Percentiles rank a stretch among this genome's conserved stretches.
These are phyloP conservation scores for Ophion obscuratus DNA, from an alignment of 2,888 invertebrate species.

Conservation along the genomic window DNA sequence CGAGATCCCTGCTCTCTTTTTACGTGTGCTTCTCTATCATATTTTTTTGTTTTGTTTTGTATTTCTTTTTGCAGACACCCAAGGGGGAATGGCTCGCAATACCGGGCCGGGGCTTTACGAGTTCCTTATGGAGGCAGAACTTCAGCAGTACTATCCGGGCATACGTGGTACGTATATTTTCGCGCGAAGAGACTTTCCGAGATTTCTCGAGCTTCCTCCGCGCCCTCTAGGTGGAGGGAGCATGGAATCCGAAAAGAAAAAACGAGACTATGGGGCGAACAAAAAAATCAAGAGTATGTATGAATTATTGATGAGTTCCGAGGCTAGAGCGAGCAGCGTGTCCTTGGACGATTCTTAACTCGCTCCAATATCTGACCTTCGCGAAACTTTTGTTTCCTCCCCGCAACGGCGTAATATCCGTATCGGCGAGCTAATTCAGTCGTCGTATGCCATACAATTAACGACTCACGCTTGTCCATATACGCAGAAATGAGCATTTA, in stretches of 20 bases:
- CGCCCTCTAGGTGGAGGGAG: background rate
- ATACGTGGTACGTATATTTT: constrained; percentile 77
- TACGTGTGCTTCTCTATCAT: background rate
- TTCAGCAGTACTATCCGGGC: constrained; percentile 94
- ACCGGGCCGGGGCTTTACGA: constrained; percentile 91
- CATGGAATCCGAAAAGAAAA: constrained; percentile 3
- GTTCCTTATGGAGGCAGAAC: constrained; percentile 96
- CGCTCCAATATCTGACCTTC: constrained; percentile 60
- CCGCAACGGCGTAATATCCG: constrained; percentile 4
- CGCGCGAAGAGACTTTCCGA: background rate
- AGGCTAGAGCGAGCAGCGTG: constrained; percentile 39
- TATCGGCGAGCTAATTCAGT: constrained; percentile 39
- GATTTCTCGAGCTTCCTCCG: background rate
- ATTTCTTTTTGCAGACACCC: constrained; percentile 75
- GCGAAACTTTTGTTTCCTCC: constrained; percentile 33
- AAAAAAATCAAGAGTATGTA: constrained; percentile 39
- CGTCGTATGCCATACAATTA: constrained; percentile 41
- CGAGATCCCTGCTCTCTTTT: constrained; percentile 15
- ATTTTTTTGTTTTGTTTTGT: constrained; percentile 9
- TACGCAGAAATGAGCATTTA: background rate
- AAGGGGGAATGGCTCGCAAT: constrained; percentile 82
- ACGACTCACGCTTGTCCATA: constrained; percentile 43
- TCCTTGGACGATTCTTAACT: constrained; percentile 54
- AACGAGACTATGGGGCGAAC: constrained; percentile 7
- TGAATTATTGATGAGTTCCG: constrained; percentile 61